phyloP scores from a whole-genome alignment of 2,888 invertebrate species.

The Sipha maydis region DNA sequence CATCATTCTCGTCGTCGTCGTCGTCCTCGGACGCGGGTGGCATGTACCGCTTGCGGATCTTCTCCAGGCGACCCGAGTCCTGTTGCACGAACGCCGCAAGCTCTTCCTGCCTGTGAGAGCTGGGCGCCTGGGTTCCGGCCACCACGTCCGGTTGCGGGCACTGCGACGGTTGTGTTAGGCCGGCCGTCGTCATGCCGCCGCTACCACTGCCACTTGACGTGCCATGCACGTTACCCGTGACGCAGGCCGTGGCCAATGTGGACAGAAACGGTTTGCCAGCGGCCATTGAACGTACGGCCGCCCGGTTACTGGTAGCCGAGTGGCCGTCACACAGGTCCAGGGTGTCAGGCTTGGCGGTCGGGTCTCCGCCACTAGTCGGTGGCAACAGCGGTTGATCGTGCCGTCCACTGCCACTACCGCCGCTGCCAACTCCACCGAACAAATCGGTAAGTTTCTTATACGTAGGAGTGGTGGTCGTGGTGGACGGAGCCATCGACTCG shows the following conservation, averaged over 20 bases:
- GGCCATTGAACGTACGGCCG: slow-evolving; percentile 65
- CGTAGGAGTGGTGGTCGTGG: slow-evolving; percentile 68
- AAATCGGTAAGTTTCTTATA: slow-evolving; percentile 75
- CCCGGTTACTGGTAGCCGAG: background rate
- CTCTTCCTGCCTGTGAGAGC: slow-evolving; percentile 72
- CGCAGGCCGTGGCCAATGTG: slow-evolving; percentile 83
- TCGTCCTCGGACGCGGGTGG: slow-evolving; percentile 66
- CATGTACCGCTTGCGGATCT: slow-evolving; percentile 78
- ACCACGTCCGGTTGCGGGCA: slow-evolving; percentile 76
- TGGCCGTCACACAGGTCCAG: slow-evolving; percentile 44
- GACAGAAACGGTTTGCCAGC: slow-evolving; percentile 80
- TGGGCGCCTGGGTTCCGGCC: slow-evolving; percentile 75
- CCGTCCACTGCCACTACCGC: slow-evolving; percentile 64
- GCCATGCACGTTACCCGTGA: slow-evolving; percentile 66
- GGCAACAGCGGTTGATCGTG: slow-evolving; percentile 42
- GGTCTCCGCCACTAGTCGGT: background rate
- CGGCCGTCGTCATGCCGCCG: slow-evolving; percentile 65
- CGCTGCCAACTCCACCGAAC: slow-evolving; percentile 68
- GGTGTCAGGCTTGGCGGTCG: background rate
- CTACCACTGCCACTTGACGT: background rate
- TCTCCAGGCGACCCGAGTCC: slow-evolving; percentile 83
- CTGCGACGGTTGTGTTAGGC: slow-evolving; percentile 46
- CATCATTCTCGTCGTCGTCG: slow-evolving; percentile 82
- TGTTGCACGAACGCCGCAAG: slow-evolving; percentile 86
- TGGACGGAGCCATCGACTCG: slow-evolving; percentile 32